Conservation (phyloP, 2,888 invertebrate genomes). For the Dicranocentrus wangi region DNA sequence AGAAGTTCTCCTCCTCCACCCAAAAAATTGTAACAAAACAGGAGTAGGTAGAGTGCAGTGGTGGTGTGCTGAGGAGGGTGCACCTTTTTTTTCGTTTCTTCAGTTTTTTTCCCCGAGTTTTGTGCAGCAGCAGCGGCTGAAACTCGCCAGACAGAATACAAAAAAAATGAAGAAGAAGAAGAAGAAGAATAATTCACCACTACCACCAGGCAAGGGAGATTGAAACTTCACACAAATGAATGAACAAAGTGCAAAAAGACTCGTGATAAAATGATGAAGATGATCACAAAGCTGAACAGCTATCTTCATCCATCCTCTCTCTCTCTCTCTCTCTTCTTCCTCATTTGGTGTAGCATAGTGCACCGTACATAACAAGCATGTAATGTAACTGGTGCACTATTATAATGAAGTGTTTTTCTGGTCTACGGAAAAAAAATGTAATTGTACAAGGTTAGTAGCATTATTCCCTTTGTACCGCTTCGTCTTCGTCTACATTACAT, state of each 20-base stretch:
- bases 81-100: no score
- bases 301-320: constrained; percentile 39
- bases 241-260: constrained; percentile 61
- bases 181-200: no score
- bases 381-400: constrained; percentile 8
- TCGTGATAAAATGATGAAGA: constrained; percentile 50
- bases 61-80: no score
- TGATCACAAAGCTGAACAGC: constrained; percentile 59
- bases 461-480: constrained; percentile 8
- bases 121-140: not conserved
- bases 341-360: constrained; percentile 39
- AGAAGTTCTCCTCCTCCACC: not conserved
- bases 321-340: no score
- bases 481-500: not conserved
- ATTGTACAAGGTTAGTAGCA: constrained; percentile 59
- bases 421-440: constrained; percentile 40
- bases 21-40: no score
- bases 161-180: no score
- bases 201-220: constrained; percentile 10
- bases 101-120: no score
- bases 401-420: constrained; percentile 40
- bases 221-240: constrained; percentile 47
- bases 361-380: constrained; percentile 30
- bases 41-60: no score
- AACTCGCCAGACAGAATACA: not conserved